Evolutionary conservation across 2,888 invertebrate genomes (phyloP).

Genomic region (Ophonus ardosiacus): DNA sequence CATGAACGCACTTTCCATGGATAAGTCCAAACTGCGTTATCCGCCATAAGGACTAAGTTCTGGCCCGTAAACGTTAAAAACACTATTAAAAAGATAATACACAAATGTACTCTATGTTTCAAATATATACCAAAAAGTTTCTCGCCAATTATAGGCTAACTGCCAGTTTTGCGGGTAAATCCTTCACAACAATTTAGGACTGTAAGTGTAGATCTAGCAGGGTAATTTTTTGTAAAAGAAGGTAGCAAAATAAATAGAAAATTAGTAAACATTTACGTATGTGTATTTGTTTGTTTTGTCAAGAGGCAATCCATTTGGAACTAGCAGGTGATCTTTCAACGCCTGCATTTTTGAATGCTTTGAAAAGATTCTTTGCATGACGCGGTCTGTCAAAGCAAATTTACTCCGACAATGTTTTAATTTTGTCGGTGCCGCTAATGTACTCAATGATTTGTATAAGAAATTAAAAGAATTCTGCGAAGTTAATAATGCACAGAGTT

Average conservation of each 20-base stretch:
- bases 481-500: not conserved
- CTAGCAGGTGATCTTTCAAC: constrained; percentile 20
- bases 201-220: constrained; percentile 56
- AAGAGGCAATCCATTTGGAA: constrained; percentile 14
- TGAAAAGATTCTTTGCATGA: constrained; percentile 30
- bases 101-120: not conserved
- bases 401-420: constrained; percentile 5
- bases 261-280: constrained; percentile 15
- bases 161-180: constrained; percentile 29
- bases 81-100: not conserved
- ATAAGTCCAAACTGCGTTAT: not conserved
- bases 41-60: not conserved
- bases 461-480: not conserved
- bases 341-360: constrained; percentile 18
- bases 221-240: constrained; percentile 30
- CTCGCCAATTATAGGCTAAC: constrained; percentile 26
- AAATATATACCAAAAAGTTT: not conserved
- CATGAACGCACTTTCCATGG: constrained; percentile 4
- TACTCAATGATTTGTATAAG: not conserved
- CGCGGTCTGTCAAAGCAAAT: constrained; percentile 2
- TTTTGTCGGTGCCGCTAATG: constrained; percentile 28
- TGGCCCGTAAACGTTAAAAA: constrained; percentile 7
- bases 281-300: constrained; percentile 27
- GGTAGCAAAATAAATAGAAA: not conserved
- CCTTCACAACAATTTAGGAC: constrained; percentile 56